These are phyloP conservation scores for Nephrocerus scutellatus DNA, from an alignment of 2,888 invertebrate species.

Conservation along the genomic window DNA sequence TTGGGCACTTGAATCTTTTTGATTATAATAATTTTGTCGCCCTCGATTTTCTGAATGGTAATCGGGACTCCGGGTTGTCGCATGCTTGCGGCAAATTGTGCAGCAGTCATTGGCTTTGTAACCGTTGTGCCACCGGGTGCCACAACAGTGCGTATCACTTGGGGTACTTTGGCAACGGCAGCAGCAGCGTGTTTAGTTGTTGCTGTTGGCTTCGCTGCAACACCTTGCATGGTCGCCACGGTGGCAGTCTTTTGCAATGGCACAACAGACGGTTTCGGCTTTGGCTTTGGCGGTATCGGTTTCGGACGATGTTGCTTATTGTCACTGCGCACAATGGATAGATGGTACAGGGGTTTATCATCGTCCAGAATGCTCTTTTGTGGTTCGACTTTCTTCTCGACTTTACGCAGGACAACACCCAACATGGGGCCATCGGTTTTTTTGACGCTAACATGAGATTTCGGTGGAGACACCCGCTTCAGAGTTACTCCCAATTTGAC, in stretches of 20 bases:
- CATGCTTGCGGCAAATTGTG: conserved; percentile 25
- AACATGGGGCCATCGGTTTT: conserved; percentile 41
- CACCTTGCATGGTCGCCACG: conserved; percentile 20
- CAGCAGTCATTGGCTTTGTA: conserved; percentile 11
- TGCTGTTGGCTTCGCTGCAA: conserved; percentile 29
- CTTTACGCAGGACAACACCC: conserved; percentile 44
- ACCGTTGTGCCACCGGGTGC: conserved; percentile 20
- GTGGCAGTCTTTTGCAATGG: conserved; percentile 29
- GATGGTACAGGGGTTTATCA: conserved; percentile 43
- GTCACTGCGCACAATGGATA: conserved; percentile 43
- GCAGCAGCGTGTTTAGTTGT: too few relatives aligned
- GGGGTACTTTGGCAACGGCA: conserved; percentile 40
- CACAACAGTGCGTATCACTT: conserved; percentile 24
- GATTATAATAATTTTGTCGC: conserved; percentile 48
- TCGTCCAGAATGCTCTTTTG: conserved; percentile 46
- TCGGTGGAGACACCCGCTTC: conserved; percentile 41
- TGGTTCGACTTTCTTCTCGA: conserved; percentile 41
- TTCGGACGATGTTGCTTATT: conserved; percentile 35
- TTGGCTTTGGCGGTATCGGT: conserved; percentile 30
- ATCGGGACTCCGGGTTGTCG: conserved; percentile 41
- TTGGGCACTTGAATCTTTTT: conserved; percentile 47
- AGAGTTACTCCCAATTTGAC: conserved; percentile 41
- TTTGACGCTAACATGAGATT: conserved; percentile 38
- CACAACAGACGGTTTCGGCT: conserved; percentile 34
- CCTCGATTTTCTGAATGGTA: conserved; percentile 46